Percentiles rank a stretch among this genome's conserved stretches.
Conservation (phyloP, 2,888 invertebrate species). For the Sympetrum striolatum region DNA sequence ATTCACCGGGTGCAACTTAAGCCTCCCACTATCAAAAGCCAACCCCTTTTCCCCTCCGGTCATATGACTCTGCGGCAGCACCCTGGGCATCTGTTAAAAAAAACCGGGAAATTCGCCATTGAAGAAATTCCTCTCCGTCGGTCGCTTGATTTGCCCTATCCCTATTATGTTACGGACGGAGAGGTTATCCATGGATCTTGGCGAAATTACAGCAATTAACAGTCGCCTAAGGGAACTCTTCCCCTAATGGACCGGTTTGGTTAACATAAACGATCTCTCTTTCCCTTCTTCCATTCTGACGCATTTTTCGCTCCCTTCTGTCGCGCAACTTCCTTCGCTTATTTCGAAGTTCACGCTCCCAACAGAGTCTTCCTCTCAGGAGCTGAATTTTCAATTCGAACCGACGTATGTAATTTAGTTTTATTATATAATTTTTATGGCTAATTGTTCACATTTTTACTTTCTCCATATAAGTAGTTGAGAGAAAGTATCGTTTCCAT, state of each 20-base stretch:
- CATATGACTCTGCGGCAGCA: not conserved
- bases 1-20: not conserved
- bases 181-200: not conserved
- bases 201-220: constrained; percentile 16
- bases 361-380: no score
- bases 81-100: not conserved
- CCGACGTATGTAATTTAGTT: no score
- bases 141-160: not conserved
- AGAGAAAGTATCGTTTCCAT: no score
- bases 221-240: not conserved
- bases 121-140: not conserved
- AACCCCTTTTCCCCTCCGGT: not conserved
- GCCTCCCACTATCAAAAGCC: not conserved
- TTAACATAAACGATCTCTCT: not conserved
- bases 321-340: no score
- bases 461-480: no score
- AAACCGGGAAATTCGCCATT: not conserved
- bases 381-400: no score
- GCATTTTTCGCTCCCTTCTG: no score
- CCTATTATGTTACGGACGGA: constrained; percentile 8
- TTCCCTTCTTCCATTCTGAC: not conserved
- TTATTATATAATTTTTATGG: no score
- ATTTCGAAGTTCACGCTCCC: no score
- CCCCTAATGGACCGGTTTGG: not conserved
- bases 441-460: no score